Evolutionary conservation across 2,113 vertebrate species (phyloP), one percentile per base, ranked within the genome.

Genomic region (Gambusia affinis): DNA sequence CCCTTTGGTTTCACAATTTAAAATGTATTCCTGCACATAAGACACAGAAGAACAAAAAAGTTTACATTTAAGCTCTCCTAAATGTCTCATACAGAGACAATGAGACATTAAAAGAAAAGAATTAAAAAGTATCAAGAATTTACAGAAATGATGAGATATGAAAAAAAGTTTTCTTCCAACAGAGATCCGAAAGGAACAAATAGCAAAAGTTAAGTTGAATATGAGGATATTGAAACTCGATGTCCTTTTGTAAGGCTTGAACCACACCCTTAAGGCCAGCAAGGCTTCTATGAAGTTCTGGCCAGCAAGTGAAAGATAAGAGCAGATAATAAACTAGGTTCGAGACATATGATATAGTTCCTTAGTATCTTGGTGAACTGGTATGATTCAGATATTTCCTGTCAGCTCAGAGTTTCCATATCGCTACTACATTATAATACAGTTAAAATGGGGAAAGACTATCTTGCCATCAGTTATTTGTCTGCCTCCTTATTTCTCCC

Each of bases 121-220:
- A 39, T 75, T 83, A 80, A 63, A 79, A 54, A 78, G 6, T 60
- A 75, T 31, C 15, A 60, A 28, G 70, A 81, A 75, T 88, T 78
- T 85, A 92, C 85, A 92, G 87, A 87, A 37, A 73, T 75, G 44
- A 47, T 47, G 44, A 54, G 67, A 80, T 88, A 83, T 83, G 85
- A 88, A 85, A 91, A 91, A 78, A 77, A 68, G n/a, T n/a, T 81
- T 88, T 37, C 31, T 10, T 75, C 69, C 37, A 35, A 62, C 65
- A 89, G 74, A 69, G 79, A 78, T 80, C 83, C 28, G 73, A 71
- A 75, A 70, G 71, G 73, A 86, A 81, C 71, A 71, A 83, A 87
- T 67, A 57, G 79, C 75, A 84, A 84, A 76, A 76, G 88, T 80
- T 83, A 89, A 69, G 70, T 76, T 47, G 73, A 84, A 75, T 85